Percentiles rank a stretch among this genome's conserved stretches.
Conservation (phyloP, 2,888 invertebrate genomes). For the Drosophila tanythrix region DNA sequence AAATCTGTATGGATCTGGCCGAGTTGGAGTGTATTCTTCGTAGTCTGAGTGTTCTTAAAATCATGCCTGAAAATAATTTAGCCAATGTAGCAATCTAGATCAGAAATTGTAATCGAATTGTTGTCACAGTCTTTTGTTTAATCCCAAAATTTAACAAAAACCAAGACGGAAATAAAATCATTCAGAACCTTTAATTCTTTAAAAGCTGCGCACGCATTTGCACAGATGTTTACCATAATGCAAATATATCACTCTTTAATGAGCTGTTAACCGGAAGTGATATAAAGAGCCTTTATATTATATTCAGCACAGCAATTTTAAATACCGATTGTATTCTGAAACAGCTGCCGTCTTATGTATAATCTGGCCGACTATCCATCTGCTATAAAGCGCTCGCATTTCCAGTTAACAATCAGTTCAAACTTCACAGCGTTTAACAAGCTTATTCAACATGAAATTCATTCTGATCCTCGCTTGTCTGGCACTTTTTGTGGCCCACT, state of each 20-base stretch:
- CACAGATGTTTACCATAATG: background rate
- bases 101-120: background rate
- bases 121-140: background rate
- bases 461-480: constrained; percentile 28
- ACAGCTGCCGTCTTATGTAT: background rate
- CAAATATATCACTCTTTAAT: background rate
- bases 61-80: background rate
- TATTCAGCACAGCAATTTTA: background rate
- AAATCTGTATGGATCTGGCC: background rate
- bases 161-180: background rate
- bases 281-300: background rate
- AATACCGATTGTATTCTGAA: background rate
- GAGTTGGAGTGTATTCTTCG: background rate
- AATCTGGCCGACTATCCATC: background rate
- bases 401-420: constrained; percentile 20
- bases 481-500: constrained; percentile 22
- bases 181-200: background rate
- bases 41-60: too few species aligned
- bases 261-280: background rate
- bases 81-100: background rate
- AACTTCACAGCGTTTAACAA: background rate
- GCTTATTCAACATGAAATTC: constrained; percentile 38
- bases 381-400: constrained; percentile 13
- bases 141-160: background rate
- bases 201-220: background rate